Percentiles rank a stretch among this genome's conserved stretches.
phyloP scores from a whole-genome alignment of 2,797 vertebrate species.

The Hybognathus amarus region DNA sequence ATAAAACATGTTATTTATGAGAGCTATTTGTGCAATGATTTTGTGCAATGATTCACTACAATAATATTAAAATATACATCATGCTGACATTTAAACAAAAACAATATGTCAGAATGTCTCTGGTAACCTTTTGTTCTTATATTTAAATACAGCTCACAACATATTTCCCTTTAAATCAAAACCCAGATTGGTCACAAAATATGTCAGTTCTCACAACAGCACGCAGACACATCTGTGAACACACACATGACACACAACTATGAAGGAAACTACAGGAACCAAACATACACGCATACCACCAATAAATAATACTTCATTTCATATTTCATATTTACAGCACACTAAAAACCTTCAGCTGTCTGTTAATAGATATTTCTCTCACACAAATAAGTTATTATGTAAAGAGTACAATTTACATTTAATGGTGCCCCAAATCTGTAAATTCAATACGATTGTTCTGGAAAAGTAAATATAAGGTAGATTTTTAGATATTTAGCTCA shows the following conservation, averaged over 20 bases:
- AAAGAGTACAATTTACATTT: neutral
- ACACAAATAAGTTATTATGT: neutral
- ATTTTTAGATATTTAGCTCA: neutral
- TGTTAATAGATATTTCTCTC: neutral
- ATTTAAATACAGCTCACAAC: constrained; percentile 1
- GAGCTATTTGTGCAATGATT: neutral
- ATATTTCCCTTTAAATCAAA: neutral
- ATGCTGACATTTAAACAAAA: neutral
- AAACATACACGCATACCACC: constrained; percentile 42
- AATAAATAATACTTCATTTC: constrained; percentile 40
- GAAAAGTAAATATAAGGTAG: neutral
- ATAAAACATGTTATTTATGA: constrained; percentile 14
- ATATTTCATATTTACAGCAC: constrained; percentile 48
- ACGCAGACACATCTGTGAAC: constrained; percentile 5
- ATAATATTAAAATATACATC: neutral
- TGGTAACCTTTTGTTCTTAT: neutral
- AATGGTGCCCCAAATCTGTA: neutral
- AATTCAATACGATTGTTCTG: neutral
- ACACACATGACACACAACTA: constrained; percentile 40
- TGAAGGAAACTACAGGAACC: constrained; percentile 36
- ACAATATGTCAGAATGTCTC: neutral
- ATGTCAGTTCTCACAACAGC: constrained; percentile 5
- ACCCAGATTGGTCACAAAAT: constrained; percentile 28
- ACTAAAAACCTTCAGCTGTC: constrained; percentile 1
- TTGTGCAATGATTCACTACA: neutral